Evolutionary conservation across 1,140 invertebrate species (phyloP).

Genomic region (Zaprionus lachaisei): DNA sequence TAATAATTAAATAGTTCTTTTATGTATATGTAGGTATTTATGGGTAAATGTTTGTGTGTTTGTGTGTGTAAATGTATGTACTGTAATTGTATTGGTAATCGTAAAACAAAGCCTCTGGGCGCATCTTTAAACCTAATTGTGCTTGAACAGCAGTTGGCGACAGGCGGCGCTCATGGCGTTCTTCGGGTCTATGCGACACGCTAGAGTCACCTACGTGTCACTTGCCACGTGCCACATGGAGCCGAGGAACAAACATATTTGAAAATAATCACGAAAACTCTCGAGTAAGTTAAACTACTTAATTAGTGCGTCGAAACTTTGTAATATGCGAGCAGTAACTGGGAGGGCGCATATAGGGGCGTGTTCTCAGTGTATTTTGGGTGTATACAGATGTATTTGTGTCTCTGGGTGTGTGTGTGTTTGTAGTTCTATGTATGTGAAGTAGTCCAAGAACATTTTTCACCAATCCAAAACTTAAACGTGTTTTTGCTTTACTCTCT

Average conservation of each 20-base stretch:
- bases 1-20: constrained; percentile 75
- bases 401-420: constrained; percentile 13
- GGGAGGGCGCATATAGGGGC: neutral
- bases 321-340: constrained; percentile 46
- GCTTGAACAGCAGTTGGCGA: constrained; percentile 66
- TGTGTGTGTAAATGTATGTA: constrained; percentile 31
- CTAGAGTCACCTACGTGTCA: neutral
- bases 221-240: constrained; percentile 47
- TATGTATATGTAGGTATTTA: constrained; percentile 66
- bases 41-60: constrained; percentile 31
- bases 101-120: constrained; percentile 80
- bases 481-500: constrained; percentile 36
- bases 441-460: constrained; percentile 30
- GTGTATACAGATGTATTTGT: neutral
- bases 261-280: constrained; percentile 29
- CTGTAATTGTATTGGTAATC: constrained; percentile 44
- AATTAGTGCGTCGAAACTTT: constrained; percentile 43
- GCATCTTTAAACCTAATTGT: constrained; percentile 81
- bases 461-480: constrained; percentile 68
- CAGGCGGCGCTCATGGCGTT: constrained; percentile 50
- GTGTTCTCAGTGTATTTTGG: neutral
- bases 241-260: constrained; percentile 60
- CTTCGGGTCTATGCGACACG: constrained; percentile 68
- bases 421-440: constrained; percentile 14
- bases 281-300: constrained; percentile 23